phyloP scores from a whole-genome alignment of 2,888 invertebrate genomes.

The Onchidella celtica region DNA sequence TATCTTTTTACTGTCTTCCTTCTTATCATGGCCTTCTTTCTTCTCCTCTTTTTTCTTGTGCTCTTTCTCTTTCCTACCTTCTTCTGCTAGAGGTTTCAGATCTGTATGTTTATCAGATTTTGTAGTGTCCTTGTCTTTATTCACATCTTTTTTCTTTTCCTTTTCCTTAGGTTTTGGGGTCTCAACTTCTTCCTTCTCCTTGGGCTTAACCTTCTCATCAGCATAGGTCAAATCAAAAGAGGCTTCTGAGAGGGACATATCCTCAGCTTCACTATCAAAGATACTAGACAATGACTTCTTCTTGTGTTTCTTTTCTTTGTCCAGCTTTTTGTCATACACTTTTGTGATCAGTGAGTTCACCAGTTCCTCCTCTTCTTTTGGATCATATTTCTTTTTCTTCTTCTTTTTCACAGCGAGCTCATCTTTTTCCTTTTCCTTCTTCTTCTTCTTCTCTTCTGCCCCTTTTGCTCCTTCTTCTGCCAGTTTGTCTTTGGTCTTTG shows the following conservation, averaged over 20 bases:
- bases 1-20: slow-evolving; percentile 13
- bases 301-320: slow-evolving; percentile 38
- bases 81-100: not conserved
- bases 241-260: slow-evolving; percentile 30
- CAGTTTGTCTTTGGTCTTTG: not conserved
- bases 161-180: slow-evolving; percentile 6
- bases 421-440: slow-evolving; percentile 39
- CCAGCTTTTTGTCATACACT: slow-evolving; percentile 39
- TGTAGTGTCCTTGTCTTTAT: not conserved
- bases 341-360: slow-evolving; percentile 47
- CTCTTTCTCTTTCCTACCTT: slow-evolving; percentile 20
- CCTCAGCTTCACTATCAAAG: slow-evolving; percentile 47
- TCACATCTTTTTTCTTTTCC: not conserved
- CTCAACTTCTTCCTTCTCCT: slow-evolving; percentile 1
- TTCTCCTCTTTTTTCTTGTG: slow-evolving; percentile 38
- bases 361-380: slow-evolving; percentile 38
- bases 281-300: slow-evolving; percentile 9
- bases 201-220: slow-evolving; percentile 21
- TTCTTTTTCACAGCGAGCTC: slow-evolving; percentile 39
- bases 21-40: not conserved
- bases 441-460: slow-evolving; percentile 17
- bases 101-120: slow-evolving; percentile 3
- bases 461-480: not conserved
- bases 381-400: slow-evolving; percentile 50
- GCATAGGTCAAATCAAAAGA: not conserved